phyloP scores from a whole-genome alignment of 1,140 invertebrate species.

The Drosophila kurseongensis region DNA sequence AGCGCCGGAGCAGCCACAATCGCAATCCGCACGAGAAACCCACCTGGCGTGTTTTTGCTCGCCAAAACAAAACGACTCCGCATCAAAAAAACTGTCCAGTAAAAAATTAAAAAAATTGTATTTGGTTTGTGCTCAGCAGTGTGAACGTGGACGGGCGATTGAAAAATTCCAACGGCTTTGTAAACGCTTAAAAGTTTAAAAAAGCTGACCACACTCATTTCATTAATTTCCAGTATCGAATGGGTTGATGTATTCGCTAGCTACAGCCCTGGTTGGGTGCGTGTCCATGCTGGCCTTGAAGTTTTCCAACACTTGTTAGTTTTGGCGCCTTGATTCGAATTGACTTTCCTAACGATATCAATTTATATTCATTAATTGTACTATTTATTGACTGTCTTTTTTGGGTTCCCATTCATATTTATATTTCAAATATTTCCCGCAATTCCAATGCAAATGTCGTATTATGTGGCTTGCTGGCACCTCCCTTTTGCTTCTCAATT shows the following conservation, averaged over 20 bases:
- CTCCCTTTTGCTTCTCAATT: conserved; percentile 9
- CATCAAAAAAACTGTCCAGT: conserved; percentile 25
- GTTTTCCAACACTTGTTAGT: not conserved
- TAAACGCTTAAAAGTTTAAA: not conserved
- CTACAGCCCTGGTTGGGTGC: not conserved
- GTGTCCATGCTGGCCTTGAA: not conserved
- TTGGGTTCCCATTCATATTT: not conserved
- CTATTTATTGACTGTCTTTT: not conserved
- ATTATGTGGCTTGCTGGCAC: conserved; percentile 1
- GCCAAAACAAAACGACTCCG: conserved; percentile 12
- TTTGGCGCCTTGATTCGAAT: conserved; percentile 6
- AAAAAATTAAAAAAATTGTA: conserved; percentile 35
- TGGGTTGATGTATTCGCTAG: not conserved
- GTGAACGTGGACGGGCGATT: not conserved
- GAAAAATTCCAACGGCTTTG: not conserved
- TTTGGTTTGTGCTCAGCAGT: conserved; percentile 17
- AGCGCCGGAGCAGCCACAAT: not conserved
- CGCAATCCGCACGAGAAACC: not conserved
- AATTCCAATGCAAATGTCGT: conserved; percentile 16
- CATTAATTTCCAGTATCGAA: not conserved
- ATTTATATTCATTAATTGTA: conserved; percentile 9
- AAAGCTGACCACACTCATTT: not conserved
- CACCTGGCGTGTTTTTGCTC: conserved; percentile 31
- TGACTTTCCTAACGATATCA: not conserved
- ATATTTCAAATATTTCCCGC: not conserved